Percentiles rank a stretch among this genome's conserved stretches.
Evolutionary conservation across 2,888 invertebrate species (phyloP).

Genomic region (Pachymerium ferrugineum): DNA sequence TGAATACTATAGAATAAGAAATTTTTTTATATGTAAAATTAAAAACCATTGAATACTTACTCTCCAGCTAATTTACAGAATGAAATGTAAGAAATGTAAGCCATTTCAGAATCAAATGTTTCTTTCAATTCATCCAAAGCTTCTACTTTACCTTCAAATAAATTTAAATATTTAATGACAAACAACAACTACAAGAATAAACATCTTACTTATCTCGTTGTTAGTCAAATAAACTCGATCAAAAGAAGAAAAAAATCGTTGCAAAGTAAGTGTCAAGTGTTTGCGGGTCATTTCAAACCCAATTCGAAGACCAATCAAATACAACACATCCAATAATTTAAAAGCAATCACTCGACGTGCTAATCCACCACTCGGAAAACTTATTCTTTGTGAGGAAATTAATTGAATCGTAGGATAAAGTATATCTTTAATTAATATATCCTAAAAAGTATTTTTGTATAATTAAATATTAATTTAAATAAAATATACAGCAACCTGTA

Average conservation of each 20-base stretch:
- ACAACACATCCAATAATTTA: conserved; percentile 74
- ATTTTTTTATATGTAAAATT: neutral
- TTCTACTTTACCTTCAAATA: neutral
- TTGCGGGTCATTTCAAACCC: conserved; percentile 52
- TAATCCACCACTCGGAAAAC: conserved; percentile 72
- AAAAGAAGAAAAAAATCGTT: conserved; percentile 73
- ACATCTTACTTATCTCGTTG: neutral
- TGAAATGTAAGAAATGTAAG: conserved; percentile 67
- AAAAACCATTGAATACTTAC: conserved; percentile 39
- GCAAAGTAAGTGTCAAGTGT: conserved; percentile 49
- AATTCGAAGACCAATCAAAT: conserved; percentile 56
- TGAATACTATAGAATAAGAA: conserved; percentile 43
- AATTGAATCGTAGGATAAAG: conserved; percentile 75
- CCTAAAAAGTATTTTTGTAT: conserved; percentile 54
- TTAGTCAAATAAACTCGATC: conserved; percentile 59
- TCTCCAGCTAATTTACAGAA: conserved; percentile 51
- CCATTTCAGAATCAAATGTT: conserved; percentile 79
- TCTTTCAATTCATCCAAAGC: conserved; percentile 63
- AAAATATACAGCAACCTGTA: conserved; percentile 59
- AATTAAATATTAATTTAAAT: neutral
- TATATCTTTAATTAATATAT: conserved; percentile 74
- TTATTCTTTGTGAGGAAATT: conserved; percentile 68
- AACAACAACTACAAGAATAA: too few relatives aligned
- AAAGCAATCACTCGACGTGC: conserved; percentile 70
- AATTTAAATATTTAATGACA: neutral